Evolutionary conservation across 2,113 vertebrate species (phyloP).

Genomic region (Saccopteryx bilineata): DNA sequence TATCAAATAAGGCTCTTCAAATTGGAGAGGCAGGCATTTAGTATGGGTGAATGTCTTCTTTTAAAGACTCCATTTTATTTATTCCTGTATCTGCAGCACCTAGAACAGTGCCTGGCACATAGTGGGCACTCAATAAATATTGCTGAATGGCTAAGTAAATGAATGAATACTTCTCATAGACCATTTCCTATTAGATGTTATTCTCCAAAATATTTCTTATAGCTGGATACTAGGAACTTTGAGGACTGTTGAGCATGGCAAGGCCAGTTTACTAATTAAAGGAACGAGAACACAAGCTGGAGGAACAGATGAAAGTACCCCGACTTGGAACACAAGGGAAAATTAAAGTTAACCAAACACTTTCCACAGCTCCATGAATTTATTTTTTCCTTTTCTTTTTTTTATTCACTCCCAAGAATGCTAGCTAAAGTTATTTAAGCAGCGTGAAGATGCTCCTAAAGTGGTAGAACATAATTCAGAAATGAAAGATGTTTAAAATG

Average conservation of each 20-base stretch:
- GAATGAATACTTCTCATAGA: conserved; percentile 19
- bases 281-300: conserved; percentile 36
- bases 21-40: conserved; percentile 52
- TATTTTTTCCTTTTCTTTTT: not conserved
- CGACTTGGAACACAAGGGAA: not conserved
- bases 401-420: not conserved
- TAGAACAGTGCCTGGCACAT: conserved; percentile 83
- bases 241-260: not conserved
- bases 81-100: conserved; percentile 71
- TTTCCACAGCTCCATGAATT: conserved; percentile 57
- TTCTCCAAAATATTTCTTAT: conserved; percentile 44
- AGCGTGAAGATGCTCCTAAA: conserved; percentile 2
- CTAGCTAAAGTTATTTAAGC: not conserved
- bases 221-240: conserved; percentile 14
- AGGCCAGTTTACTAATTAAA: conserved; percentile 4
- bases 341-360: conserved; percentile 44
- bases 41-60: conserved; percentile 46
- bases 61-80: conserved; percentile 50
- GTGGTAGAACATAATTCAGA: conserved; percentile 64
- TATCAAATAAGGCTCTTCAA: conserved; percentile 50
- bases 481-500: conserved; percentile 73
- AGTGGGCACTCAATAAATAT: conserved; percentile 74
- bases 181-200: conserved; percentile 45
- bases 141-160: conserved; percentile 44
- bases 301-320: not conserved